A percentile compares a stretch with the other conserved stretches of the same genome.
Conservation (phyloP, 2,113 vertebrate genomes). For the Bostrychus sinensis region DNA sequence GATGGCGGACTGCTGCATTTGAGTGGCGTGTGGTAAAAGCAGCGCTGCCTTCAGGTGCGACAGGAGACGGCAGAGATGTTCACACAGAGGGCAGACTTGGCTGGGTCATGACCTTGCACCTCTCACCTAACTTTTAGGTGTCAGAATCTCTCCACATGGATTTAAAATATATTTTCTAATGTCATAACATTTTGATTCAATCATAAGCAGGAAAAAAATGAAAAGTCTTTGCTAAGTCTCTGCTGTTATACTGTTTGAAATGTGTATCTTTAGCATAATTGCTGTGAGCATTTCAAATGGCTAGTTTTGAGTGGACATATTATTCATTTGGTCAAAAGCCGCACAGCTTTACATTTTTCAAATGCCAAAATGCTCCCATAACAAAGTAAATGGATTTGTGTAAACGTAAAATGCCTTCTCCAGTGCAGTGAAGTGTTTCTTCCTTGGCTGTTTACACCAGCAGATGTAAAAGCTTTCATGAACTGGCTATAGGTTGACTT, state of each 20-base stretch:
- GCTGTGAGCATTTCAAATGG: neutral
- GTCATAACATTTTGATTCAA: too few relatives aligned
- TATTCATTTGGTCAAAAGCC: neutral
- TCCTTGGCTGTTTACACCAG: constrained; percentile 29
- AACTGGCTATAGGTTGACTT: constrained; percentile 63
- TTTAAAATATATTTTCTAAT: too few relatives aligned
- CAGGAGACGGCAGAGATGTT: neutral
- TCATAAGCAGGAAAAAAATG: too few relatives aligned
- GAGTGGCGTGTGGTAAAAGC: constrained; percentile 70
- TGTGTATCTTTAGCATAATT: neutral
- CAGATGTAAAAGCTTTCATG: constrained; percentile 65
- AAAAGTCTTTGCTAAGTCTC: too few relatives aligned
- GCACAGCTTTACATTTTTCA: constrained; percentile 1
- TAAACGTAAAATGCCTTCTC: neutral
- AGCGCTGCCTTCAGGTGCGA: constrained; percentile 10
- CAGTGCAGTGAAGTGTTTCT: neutral
- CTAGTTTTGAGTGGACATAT: neutral
- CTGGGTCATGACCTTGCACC: neutral
- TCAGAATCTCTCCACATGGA: too few relatives aligned
- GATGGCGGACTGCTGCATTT: constrained; percentile 71
- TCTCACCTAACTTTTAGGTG: too few relatives aligned
- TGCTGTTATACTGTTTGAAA: too few relatives aligned
- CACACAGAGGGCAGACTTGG: neutral
- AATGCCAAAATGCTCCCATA: neutral
- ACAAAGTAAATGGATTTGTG: neutral